A percentile compares a stretch with the other conserved stretches of the same genome.
Conservation (phyloP, 1,140 invertebrate genomes). For the Halictus rubicundus region DNA sequence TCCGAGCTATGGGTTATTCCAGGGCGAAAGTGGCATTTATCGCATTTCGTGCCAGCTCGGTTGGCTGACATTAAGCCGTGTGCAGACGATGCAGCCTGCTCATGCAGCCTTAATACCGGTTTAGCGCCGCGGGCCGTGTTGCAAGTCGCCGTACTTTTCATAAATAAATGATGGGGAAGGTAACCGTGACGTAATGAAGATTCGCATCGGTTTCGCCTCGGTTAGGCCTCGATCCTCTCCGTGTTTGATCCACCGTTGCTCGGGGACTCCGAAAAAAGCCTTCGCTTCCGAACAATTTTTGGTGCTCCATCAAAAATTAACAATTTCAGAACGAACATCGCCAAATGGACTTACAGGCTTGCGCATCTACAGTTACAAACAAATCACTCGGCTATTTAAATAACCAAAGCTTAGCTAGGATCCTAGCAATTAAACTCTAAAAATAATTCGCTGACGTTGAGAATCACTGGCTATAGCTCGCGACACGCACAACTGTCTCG, state of each 20-base stretch:
- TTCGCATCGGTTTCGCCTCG: background rate
- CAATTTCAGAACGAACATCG: too few relatives aligned
- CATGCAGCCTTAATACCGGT: conserved; percentile 46
- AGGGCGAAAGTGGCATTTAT: conserved; percentile 52
- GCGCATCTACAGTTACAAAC: too few relatives aligned
- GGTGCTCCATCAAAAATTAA: too few relatives aligned
- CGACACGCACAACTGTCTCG: too few relatives aligned
- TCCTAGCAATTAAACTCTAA: too few relatives aligned
- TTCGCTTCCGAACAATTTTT: too few relatives aligned
- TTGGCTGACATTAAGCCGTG: conserved; percentile 49
- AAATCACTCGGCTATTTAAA: too few relatives aligned
- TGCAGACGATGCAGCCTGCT: conserved; percentile 37
- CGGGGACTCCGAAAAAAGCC: background rate
- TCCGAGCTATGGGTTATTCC: conserved; percentile 36
- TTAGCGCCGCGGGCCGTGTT: conserved; percentile 14
- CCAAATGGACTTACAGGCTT: too few relatives aligned
- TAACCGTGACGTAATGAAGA: conserved; percentile 10
- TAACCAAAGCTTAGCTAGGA: too few relatives aligned
- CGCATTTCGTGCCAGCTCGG: conserved; percentile 46
- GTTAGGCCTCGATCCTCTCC: background rate
- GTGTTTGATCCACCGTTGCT: too few relatives aligned
- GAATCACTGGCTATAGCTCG: too few relatives aligned
- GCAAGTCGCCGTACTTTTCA: conserved; percentile 17
- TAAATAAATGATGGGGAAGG: conserved; percentile 38
- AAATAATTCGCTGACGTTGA: too few relatives aligned